Base-by-base conservation (phyloP, 2,113 vertebrate genomes). In the Notothenia rossii region DNA sequence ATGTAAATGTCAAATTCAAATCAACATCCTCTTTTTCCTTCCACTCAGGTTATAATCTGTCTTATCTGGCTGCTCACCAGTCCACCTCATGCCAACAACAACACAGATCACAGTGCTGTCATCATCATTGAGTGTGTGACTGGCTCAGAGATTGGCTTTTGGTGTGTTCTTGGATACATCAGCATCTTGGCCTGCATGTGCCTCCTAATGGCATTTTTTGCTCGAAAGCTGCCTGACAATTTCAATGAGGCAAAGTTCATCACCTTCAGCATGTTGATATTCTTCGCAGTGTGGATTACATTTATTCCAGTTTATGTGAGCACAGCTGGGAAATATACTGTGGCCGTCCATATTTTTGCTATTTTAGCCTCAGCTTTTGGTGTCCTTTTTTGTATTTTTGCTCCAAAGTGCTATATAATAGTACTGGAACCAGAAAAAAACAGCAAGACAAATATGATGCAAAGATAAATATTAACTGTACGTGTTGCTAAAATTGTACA, bases 191-290 rank as follows among this genome's bases (percentile, higher is more conserved):
- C 94, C 63, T 95, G 88, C 70, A 46, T 88, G 58, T 82, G 94
- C 65, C 92, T 94, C 33, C 7, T 92, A 17, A 76, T 93, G 66
- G 94, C 94, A 36, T 94, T 94, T 85, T 82, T 94, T 53, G 92
- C 92, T 15, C 79, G 91, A 2, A 93, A 91, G 22, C 61, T 94
- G 7, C 93, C 93, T 13, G 93, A 94, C 70, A 91, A 94, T 68
- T 94, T 94, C 51, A 94, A 94, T n/a, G 93, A 94, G 66, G 93
- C 93, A 4, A 94, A 93, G 71, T 93, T 88, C 72, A 94, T 94
- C 61, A 92, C 93, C 45, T 94, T 94, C 67, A 94, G 93, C 79
- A 95, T 94, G 90, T 69, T 94, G 22, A 93, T 94, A 84, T 94
- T 94, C 79, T 95, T 93, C 88, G 90, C 88, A 2, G 92, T 95